These are phyloP conservation scores for Lacerta agilis DNA, from an alignment of 2,797 vertebrate genomes.

Conservation along the genomic window DNA sequence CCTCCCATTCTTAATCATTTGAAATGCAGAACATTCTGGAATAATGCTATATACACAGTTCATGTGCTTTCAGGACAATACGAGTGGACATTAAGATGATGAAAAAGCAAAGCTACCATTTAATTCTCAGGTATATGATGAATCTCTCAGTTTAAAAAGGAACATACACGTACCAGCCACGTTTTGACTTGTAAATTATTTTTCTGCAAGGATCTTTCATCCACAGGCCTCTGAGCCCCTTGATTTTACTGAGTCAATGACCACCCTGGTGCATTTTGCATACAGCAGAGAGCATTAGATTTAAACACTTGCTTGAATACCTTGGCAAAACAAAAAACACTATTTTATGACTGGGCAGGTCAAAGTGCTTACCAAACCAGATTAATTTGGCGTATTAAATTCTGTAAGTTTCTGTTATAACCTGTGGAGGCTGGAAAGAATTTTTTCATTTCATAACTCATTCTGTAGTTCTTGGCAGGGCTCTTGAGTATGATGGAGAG, in stretches of 20 bases:
- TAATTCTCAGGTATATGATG: conserved; percentile 3
- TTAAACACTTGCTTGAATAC: conserved; percentile 24
- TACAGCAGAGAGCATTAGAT: conserved; percentile 17
- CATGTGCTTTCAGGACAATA: not conserved
- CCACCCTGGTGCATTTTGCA: not conserved
- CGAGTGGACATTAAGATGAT: not conserved
- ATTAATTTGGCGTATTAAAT: conserved; percentile 22
- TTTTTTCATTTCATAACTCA: conserved; percentile 15
- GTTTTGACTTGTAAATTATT: conserved; percentile 18
- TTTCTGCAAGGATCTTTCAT: not conserved
- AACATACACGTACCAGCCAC: not conserved
- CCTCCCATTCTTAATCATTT: conserved; percentile 11
- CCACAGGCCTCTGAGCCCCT: not conserved
- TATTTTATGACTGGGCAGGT: not conserved
- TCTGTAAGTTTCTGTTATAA: conserved; percentile 7
- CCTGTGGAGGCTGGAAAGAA: not conserved
- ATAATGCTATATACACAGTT: conserved; percentile 26
- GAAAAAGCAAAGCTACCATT: conserved; percentile 37
- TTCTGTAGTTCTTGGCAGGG: conserved; percentile 37
- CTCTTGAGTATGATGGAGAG: not conserved
- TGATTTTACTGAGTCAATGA: conserved; percentile 41
- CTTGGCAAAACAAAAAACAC: not conserved
- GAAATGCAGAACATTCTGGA: conserved; percentile 51
- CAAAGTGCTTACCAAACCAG: conserved; percentile 20
- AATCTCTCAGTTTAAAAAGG: not conserved